These are phyloP conservation scores for Ormyrus thymus DNA, from an alignment of 2,888 invertebrate species.

Conservation along the genomic window DNA sequence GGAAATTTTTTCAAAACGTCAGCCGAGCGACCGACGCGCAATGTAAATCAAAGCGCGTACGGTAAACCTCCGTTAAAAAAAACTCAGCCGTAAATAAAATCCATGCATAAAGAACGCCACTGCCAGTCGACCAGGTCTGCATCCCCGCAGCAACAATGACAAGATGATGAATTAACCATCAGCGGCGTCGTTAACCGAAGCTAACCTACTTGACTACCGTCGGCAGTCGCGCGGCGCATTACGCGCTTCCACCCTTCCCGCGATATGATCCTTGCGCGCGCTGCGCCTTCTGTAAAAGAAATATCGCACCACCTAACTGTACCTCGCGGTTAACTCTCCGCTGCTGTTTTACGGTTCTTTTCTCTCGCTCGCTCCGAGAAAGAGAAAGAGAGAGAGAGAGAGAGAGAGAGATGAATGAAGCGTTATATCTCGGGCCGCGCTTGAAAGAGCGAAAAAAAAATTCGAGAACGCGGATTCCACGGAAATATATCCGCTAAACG, in stretches of 20 bases:
- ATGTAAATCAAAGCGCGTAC: too few relatives aligned
- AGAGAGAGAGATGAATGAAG: constrained; percentile 15
- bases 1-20: too few relatives aligned
- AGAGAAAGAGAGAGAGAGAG: not conserved
- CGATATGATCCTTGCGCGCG: not conserved
- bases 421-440: constrained; percentile 17
- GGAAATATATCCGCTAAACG: constrained; percentile 17
- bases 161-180: too few relatives aligned
- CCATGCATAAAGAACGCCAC: too few relatives aligned
- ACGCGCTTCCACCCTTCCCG: not conserved
- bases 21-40: too few relatives aligned
- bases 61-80: too few relatives aligned
- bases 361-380: constrained; percentile 23
- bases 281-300: constrained; percentile 30
- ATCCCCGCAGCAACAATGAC: too few relatives aligned
- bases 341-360: constrained; percentile 39
- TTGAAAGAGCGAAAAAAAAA: not conserved
- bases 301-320: constrained; percentile 42
- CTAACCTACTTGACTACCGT: too few relatives aligned
- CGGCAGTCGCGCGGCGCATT: too few relatives aligned
- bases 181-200: too few relatives aligned
- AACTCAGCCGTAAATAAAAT: too few relatives aligned
- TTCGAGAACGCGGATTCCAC: constrained; percentile 12
- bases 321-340: constrained; percentile 11
- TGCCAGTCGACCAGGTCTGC: too few relatives aligned